phyloP scores from a whole-genome alignment of 2,888 invertebrate genomes.

The Saturnia japonica region DNA sequence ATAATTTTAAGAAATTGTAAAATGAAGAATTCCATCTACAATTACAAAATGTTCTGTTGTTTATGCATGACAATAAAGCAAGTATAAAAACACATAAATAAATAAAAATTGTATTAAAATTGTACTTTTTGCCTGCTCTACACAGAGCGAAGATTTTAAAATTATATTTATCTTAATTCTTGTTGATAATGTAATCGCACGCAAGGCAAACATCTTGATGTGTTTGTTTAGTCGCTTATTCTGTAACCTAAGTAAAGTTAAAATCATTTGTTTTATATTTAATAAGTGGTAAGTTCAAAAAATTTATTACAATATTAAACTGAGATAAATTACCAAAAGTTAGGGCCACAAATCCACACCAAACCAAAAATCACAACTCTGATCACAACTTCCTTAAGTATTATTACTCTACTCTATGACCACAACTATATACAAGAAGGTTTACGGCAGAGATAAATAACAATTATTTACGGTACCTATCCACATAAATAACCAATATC shows the following conservation, averaged over 20 bases:
- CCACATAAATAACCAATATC: no score
- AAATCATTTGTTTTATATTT: neutral
- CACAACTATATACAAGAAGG: no score
- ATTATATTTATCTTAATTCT: slow-evolving; percentile 22
- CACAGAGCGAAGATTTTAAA: neutral
- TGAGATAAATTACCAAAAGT: neutral
- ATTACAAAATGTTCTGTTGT: neutral
- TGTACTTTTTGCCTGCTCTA: neutral
- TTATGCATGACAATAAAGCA: neutral
- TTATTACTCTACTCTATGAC: no score
- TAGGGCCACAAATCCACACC: no score
- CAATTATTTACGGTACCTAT: no score
- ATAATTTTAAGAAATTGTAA: no score
- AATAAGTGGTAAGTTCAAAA: neutral
- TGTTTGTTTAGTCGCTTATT: neutral
- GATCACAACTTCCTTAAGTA: no score
- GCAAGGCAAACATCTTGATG: slow-evolving; percentile 28
- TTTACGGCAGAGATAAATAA: no score
- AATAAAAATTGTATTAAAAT: neutral
- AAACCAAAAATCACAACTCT: no score
- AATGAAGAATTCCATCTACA: neutral
- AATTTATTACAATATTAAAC: neutral
- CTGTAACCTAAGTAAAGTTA: neutral
- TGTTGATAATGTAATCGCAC: slow-evolving; percentile 21
- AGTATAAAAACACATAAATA: neutral